Evolutionary conservation across 1,140 invertebrate genomes (phyloP).

Genomic region (Lepidurus couesii): DNA sequence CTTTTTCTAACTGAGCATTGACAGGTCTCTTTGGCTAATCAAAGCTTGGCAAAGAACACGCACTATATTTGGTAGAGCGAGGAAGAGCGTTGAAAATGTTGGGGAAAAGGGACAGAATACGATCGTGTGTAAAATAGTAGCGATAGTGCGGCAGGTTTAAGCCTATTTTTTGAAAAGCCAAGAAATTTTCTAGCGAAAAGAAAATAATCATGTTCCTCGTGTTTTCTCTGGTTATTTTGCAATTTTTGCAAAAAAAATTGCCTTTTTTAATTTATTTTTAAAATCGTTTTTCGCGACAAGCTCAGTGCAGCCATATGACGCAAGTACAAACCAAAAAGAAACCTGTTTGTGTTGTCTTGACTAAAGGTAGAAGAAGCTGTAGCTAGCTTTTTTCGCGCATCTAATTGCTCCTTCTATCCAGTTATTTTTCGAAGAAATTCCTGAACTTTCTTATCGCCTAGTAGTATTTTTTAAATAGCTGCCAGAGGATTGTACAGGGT

Average conservation of each 20-base stretch:
- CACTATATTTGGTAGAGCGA: too few relatives aligned
- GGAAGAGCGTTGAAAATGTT: too few relatives aligned
- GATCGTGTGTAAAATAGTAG: too few relatives aligned
- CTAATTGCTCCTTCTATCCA: not conserved
- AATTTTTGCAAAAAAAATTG: too few relatives aligned
- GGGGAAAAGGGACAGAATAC: too few relatives aligned
- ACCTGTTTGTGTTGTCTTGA: not conserved
- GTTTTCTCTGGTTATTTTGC: not conserved
- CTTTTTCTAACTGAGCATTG: not conserved
- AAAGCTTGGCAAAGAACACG: too few relatives aligned
- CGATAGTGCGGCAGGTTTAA: too few relatives aligned
- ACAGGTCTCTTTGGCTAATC: not conserved
- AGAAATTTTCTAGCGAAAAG: not conserved
- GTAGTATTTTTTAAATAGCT: not conserved
- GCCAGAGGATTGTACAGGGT: not conserved
- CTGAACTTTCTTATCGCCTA: not conserved
- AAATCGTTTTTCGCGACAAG: not conserved
- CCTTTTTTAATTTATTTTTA: not conserved
- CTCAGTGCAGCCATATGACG: slow-evolving; percentile 10
- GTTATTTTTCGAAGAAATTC: not conserved
- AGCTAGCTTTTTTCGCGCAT: not conserved
- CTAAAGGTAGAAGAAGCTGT: not conserved
- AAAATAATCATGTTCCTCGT: not conserved
- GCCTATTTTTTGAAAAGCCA: too few relatives aligned
- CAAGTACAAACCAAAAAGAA: slow-evolving; percentile 12